Percentiles rank a stretch among this genome's conserved stretches.
These are phyloP conservation scores for Rhamphomyia laevipes DNA, from an alignment of 2,888 invertebrate genomes.

Conservation along the genomic window DNA sequence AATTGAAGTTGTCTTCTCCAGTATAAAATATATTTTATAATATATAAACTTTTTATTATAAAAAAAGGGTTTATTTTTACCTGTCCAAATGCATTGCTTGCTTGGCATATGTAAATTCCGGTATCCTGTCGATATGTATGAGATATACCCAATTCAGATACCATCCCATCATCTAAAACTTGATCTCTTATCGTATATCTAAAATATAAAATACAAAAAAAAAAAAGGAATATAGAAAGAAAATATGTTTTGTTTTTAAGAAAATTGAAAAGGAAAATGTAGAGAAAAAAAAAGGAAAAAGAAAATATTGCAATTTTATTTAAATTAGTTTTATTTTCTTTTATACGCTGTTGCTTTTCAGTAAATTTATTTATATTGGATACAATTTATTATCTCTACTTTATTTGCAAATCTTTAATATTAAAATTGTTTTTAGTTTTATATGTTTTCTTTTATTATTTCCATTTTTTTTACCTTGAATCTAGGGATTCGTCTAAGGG, in stretches of 20 bases:
- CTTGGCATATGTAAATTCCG: slow-evolving; percentile 76
- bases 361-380: not conserved
- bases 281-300: not conserved
- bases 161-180: slow-evolving; percentile 65
- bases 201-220: slow-evolving; percentile 5
- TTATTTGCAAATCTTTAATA: not conserved
- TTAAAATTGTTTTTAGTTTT: too few relatives aligned
- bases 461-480: slow-evolving; percentile 44
- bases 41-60: too few relatives aligned
- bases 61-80: slow-evolving; percentile 36
- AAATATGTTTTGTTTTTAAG: not conserved
- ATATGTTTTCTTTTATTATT: not conserved
- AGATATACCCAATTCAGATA: slow-evolving; percentile 73
- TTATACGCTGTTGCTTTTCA: too few relatives aligned
- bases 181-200: slow-evolving; percentile 67
- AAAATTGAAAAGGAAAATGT: too few relatives aligned
- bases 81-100: slow-evolving; percentile 83
- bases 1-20: too few relatives aligned
- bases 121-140: slow-evolving; percentile 81
- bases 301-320: not conserved
- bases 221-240: not conserved
- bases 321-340: too few relatives aligned
- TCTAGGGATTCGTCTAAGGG: slow-evolving; percentile 60
- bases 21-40: too few relatives aligned
- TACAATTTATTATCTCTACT: not conserved